These are phyloP conservation scores for Dasyornis broadbenti DNA, from an alignment of 2,113 vertebrate genomes.

Conservation along the genomic window DNA sequence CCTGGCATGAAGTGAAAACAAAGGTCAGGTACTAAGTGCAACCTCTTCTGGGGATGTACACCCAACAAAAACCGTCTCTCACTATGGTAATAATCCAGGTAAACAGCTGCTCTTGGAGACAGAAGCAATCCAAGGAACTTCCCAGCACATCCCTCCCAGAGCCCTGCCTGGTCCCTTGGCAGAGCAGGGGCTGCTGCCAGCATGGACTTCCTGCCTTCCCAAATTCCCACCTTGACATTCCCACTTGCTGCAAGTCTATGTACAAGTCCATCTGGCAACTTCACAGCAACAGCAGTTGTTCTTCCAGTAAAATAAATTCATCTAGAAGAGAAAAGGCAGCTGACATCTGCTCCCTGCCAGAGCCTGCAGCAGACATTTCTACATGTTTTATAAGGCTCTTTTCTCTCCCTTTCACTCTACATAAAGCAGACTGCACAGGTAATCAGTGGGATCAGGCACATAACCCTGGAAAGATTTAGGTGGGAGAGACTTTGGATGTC, in stretches of 20 bases:
- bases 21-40: neutral
- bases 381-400: neutral
- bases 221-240: neutral
- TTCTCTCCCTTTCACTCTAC: neutral
- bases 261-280: neutral
- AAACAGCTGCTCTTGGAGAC: neutral
- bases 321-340: neutral
- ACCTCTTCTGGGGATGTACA: neutral
- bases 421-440: neutral
- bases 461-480: neutral
- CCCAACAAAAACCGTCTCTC: neutral
- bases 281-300: neutral
- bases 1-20: neutral
- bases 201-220: neutral
- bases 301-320: conserved; percentile 3
- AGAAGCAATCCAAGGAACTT: neutral
- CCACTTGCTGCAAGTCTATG: neutral
- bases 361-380: neutral
- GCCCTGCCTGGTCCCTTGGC: neutral
- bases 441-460: neutral
- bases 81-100: neutral
- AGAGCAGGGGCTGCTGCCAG: neutral
- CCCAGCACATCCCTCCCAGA: neutral
- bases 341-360: neutral
- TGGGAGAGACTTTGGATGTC: neutral